These are phyloP conservation scores for Steatocranus sp. DNA, from an alignment of 2,797 vertebrate species.

Conservation along the genomic window DNA sequence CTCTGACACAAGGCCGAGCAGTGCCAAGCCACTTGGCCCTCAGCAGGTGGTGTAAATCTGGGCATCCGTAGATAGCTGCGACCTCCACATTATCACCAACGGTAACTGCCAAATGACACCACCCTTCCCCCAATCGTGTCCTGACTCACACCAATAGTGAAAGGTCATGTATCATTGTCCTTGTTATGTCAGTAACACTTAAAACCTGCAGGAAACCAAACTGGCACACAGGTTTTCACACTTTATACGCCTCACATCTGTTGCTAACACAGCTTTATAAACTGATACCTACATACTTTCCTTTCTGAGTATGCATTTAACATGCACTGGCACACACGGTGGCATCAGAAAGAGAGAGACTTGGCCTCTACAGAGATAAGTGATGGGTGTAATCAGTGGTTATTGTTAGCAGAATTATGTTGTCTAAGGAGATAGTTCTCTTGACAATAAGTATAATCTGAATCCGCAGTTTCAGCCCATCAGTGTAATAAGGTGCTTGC, in stretches of 20 bases:
- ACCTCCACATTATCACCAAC: constrained; percentile 29
- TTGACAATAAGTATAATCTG: constrained; percentile 46
- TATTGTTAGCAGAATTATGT: constrained; percentile 35
- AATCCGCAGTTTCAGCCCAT: constrained; percentile 17
- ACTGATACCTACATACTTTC: neutral
- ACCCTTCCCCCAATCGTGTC: neutral
- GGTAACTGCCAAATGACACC: constrained; percentile 50
- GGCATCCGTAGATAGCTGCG: constrained; percentile 35
- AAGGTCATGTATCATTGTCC: constrained; percentile 48
- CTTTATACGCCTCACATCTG: neutral
- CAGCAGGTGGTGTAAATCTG: constrained; percentile 22
- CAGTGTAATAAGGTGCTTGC: constrained; percentile 22
- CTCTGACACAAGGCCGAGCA: constrained; percentile 2
- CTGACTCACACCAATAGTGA: constrained; percentile 6
- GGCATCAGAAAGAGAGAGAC: neutral
- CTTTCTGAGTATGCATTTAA: neutral
- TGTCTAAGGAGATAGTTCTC: constrained; percentile 3
- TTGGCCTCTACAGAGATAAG: neutral
- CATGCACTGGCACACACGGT: neutral
- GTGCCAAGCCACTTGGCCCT: constrained; percentile 41
- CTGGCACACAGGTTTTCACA: neutral
- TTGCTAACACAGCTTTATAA: neutral
- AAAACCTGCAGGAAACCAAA: constrained; percentile 4
- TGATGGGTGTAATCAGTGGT: constrained; percentile 28
- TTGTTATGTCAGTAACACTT: constrained; percentile 42